A percentile compares a stretch with the other conserved stretches of the same genome.
These are phyloP conservation scores for Sitobion miscanthi DNA, from an alignment of 1,140 invertebrate genomes.

Conservation along the genomic window DNA sequence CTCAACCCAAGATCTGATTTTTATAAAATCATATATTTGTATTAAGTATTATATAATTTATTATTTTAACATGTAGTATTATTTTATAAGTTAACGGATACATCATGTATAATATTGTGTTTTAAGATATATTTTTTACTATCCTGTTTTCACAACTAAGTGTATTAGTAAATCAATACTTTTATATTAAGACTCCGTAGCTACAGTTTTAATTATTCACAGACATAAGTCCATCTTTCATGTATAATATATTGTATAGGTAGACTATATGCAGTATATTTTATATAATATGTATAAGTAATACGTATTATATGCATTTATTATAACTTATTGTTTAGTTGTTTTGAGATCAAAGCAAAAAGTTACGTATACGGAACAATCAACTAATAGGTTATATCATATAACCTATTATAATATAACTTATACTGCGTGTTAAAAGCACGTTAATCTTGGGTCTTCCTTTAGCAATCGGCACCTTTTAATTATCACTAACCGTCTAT, in stretches of 20 bases:
- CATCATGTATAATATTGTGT: background rate
- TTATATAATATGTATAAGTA: background rate
- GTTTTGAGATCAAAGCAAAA: background rate
- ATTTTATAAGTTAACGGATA: background rate
- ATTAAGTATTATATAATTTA: slow-evolving; percentile 29
- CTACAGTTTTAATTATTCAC: background rate
- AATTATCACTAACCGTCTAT: background rate
- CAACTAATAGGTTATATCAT: background rate
- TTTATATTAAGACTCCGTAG: background rate
- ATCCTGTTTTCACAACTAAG: background rate
- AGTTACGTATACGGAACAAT: background rate
- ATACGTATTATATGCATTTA: background rate
- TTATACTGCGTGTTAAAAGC: background rate
- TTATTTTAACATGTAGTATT: background rate
- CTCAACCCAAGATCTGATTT: slow-evolving; percentile 25
- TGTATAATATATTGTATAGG: background rate
- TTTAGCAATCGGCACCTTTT: background rate
- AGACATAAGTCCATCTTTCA: background rate
- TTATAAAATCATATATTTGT: background rate
- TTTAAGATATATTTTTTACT: background rate
- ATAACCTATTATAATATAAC: background rate
- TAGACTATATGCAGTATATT: background rate
- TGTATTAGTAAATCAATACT: slow-evolving; percentile 1
- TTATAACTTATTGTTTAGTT: background rate
- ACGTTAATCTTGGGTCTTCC: background rate